Percentiles rank a stretch among this genome's conserved stretches.
Conservation (phyloP, 2,113 vertebrate species). For the Ptyas mucosa region DNA sequence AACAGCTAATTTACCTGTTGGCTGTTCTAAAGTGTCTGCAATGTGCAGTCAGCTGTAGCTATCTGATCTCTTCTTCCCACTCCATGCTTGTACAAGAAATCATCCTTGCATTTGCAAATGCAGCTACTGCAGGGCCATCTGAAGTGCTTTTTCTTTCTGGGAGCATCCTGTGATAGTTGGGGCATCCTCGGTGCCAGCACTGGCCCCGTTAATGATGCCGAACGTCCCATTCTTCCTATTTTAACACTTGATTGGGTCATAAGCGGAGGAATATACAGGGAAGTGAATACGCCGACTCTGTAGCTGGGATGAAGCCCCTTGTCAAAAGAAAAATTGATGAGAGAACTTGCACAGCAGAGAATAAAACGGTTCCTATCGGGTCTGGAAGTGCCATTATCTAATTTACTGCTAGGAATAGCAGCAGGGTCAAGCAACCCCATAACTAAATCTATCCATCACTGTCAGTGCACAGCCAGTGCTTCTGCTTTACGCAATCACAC, state of each 20-base stretch:
- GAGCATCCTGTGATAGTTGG: background rate
- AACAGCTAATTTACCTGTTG: background rate
- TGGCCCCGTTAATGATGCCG: background rate
- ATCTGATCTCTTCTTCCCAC: background rate
- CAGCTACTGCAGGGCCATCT: background rate
- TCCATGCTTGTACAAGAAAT: background rate
- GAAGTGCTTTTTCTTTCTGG: background rate
- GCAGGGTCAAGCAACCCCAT: conserved; percentile 1
- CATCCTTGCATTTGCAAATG: background rate
- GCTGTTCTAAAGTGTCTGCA: background rate
- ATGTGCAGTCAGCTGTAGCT: background rate
- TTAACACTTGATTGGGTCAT: background rate
- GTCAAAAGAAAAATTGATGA: conserved; percentile 22
- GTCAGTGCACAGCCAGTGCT: background rate
- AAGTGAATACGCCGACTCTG: background rate
- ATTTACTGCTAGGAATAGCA: conserved; percentile 25
- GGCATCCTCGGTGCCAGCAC: background rate
- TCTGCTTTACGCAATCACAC: background rate
- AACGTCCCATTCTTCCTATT: background rate
- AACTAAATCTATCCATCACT: conserved; percentile 26
- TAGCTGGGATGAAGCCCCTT: background rate
- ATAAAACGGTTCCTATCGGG: conserved; percentile 1
- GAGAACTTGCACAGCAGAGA: background rate
- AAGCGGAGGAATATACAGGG: background rate
- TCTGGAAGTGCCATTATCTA: conserved; percentile 3